Conservation (phyloP, 2,888 invertebrate species). For the Pseudococcus jackbeardsleyi region DNA sequence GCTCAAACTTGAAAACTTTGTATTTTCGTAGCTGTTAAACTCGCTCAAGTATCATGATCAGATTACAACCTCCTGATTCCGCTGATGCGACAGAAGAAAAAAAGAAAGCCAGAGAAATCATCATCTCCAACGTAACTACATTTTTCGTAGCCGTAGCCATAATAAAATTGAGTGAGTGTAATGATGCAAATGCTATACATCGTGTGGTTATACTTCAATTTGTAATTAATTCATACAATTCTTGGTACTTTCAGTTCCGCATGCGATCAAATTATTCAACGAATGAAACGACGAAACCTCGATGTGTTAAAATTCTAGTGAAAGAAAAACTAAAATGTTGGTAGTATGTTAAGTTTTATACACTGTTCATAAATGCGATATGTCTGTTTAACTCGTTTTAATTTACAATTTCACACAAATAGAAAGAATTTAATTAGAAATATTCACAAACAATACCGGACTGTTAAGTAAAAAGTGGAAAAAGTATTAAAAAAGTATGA, state of each 20-base stretch:
- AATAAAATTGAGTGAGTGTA: slow-evolving; percentile 25
- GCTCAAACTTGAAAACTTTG: no score
- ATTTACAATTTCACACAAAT: not conserved
- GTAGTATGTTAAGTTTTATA: slow-evolving; percentile 32
- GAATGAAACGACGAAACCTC: slow-evolving; percentile 32
- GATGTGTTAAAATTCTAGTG: not conserved
- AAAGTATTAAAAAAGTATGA: slow-evolving; percentile 34
- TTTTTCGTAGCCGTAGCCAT: slow-evolving; percentile 51
- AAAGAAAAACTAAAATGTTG: not conserved
- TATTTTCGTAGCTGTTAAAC: not conserved
- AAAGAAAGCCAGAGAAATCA: slow-evolving; percentile 43
- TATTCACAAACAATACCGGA: slow-evolving; percentile 9
- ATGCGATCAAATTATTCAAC: slow-evolving; percentile 58
- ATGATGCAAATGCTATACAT: not conserved
- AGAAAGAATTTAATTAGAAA: not conserved
- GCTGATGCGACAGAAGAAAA: slow-evolving; percentile 37
- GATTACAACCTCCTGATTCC: slow-evolving; percentile 25
- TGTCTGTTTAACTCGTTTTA: not conserved
- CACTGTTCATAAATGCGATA: not conserved
- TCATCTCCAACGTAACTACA: slow-evolving; percentile 27
- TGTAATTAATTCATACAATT: not conserved
- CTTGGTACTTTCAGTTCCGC: slow-evolving; percentile 43
- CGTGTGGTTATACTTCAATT: not conserved
- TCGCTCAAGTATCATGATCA: slow-evolving; percentile 11
- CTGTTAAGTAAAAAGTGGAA: slow-evolving; percentile 26